Conservation (phyloP, 2,888 invertebrate genomes). For the Caenorhabditis imperialis region DNA sequence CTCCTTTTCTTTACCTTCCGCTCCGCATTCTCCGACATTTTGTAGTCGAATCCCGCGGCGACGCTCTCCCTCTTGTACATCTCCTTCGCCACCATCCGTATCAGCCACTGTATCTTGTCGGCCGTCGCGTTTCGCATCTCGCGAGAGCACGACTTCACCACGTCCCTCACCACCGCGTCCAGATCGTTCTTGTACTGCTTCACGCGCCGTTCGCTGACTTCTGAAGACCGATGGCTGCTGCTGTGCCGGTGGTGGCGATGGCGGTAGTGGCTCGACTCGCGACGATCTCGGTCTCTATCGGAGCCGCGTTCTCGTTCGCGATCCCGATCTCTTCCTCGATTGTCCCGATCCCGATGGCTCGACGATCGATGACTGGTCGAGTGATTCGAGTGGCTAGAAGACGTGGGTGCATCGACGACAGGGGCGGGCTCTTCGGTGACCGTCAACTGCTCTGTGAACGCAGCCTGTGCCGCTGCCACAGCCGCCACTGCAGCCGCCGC, state of each 20-base stretch:
- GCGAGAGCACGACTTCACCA: slow-evolving; percentile 10
- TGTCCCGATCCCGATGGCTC: not conserved
- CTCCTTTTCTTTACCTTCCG: slow-evolving; percentile 44
- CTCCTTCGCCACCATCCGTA: slow-evolving; percentile 43
- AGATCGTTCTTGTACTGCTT: slow-evolving; percentile 37
- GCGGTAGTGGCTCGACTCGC: not conserved
- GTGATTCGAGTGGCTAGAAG: no score
- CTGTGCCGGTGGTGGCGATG: not conserved
- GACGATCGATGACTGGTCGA: no score
- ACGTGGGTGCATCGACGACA: no score
- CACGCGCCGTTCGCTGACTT: slow-evolving; percentile 11
- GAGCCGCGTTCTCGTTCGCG: slow-evolving; percentile 12
- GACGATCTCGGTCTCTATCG: slow-evolving; percentile 8
- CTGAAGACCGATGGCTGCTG: not conserved
- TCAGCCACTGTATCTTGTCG: slow-evolving; percentile 44
- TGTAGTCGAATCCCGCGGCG: slow-evolving; percentile 24
- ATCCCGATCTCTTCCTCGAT: slow-evolving; percentile 6
- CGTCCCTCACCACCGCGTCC: slow-evolving; percentile 22
- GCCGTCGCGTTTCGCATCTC: slow-evolving; percentile 6
- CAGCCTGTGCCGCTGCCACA: not conserved
- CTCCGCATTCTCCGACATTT: slow-evolving; percentile 19
- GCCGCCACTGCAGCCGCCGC: not conserved
- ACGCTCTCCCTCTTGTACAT: slow-evolving; percentile 45
- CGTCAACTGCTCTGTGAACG: not conserved
- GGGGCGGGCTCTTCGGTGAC: no score